Evolutionary conservation across 2,888 invertebrate genomes (phyloP).

Genomic region (Micoletzkya japonica): DNA sequence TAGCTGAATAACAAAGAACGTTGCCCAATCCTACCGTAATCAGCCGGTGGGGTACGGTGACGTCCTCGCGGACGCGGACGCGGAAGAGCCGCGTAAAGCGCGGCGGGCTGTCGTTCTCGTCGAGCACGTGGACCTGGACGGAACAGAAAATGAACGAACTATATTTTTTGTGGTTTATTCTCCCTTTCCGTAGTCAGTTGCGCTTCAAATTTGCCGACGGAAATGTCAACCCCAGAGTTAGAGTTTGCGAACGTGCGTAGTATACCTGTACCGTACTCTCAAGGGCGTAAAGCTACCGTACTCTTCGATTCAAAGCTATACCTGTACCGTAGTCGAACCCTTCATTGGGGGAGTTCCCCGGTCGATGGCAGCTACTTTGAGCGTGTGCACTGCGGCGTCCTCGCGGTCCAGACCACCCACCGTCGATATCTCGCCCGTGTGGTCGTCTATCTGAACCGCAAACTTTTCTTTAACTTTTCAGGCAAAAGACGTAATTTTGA

Average conservation of each 20-base stretch:
- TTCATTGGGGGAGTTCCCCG: constrained; percentile 79
- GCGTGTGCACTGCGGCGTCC: constrained; percentile 71
- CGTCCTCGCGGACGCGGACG: constrained; percentile 42
- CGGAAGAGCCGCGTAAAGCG: constrained; percentile 70
- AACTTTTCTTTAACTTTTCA: too few species aligned
- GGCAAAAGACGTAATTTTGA: constrained; percentile 78
- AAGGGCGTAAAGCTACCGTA: too few species aligned
- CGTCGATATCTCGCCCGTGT: constrained; percentile 33
- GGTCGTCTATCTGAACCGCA: constrained; percentile 65
- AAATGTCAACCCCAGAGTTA: too few species aligned
- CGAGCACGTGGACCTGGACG: constrained; percentile 71
- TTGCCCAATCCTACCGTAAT: constrained; percentile 12
- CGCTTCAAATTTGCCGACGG: too few species aligned
- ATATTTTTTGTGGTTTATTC: too few species aligned
- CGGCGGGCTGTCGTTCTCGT: constrained; percentile 93
- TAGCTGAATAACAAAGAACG: too few species aligned
- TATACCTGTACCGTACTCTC: too few species aligned
- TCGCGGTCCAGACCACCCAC: constrained; percentile 42
- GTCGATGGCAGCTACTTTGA: constrained; percentile 87
- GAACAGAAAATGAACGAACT: too few species aligned
- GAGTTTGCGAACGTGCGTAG: too few species aligned
- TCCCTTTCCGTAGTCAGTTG: too few species aligned
- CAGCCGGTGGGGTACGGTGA: constrained; percentile 20
- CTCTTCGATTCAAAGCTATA: too few species aligned
- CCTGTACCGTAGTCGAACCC: constrained; percentile 79